phyloP scores from a whole-genome alignment of 1,140 invertebrate genomes.

The Matsumurasca onukii region DNA sequence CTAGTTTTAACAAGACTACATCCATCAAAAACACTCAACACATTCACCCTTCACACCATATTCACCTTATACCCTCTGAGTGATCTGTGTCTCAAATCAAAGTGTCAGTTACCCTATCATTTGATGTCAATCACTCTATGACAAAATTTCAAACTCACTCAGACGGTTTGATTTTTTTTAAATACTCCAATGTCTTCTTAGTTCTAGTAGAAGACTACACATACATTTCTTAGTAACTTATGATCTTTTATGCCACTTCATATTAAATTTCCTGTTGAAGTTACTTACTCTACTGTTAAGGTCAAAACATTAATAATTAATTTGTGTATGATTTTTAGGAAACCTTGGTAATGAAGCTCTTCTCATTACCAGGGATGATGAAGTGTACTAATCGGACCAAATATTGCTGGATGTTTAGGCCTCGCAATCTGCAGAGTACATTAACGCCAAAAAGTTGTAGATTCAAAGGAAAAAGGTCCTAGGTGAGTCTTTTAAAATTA shows the following conservation, averaged over 20 bases:
- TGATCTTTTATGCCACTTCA: neutral
- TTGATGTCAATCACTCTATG: too few relatives aligned
- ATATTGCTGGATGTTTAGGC: conserved; percentile 61
- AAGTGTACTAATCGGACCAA: conserved; percentile 63
- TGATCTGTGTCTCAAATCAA: too few relatives aligned
- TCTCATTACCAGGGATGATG: conserved; percentile 61
- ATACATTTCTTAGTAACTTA: neutral
- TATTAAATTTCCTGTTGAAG: neutral
- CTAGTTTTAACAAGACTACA: too few relatives aligned
- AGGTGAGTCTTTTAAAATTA: conserved; percentile 40
- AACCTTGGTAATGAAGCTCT: conserved; percentile 64
- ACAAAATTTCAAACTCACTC: neutral
- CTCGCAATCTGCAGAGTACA: conserved; percentile 58
- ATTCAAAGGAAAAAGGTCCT: conserved; percentile 60
- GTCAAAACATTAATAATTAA: conserved; percentile 11
- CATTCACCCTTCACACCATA: neutral
- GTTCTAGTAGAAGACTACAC: neutral
- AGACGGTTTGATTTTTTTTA: neutral
- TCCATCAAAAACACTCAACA: too few relatives aligned
- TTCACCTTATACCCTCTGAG: too few relatives aligned
- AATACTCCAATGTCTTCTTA: neutral
- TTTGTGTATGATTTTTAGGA: conserved; percentile 43
- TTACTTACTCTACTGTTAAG: neutral
- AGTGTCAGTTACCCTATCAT: too few relatives aligned
- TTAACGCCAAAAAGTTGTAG: conserved; percentile 60